Conservation (phyloP, 2,797 vertebrate genomes). For the Aulostomus chinensis region DNA sequence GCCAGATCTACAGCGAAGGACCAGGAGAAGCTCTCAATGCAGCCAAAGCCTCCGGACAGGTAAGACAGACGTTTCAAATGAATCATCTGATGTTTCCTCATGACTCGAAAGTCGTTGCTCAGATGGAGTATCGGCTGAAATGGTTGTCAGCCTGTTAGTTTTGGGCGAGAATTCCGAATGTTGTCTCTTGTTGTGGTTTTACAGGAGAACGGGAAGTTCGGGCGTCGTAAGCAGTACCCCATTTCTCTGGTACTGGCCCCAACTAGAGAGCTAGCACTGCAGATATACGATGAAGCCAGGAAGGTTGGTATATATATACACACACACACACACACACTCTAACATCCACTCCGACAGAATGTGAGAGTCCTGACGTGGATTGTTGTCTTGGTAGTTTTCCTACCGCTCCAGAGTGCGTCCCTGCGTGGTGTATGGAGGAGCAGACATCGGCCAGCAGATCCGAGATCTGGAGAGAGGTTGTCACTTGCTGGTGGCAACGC, state of each 20-base stretch:
- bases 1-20: slow-evolving; percentile 93
- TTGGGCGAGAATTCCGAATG: not conserved
- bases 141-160: too few species aligned
- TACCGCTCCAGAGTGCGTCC: slow-evolving; percentile 95
- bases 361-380: not conserved
- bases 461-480: slow-evolving; percentile 94
- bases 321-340: not conserved
- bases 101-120: too few species aligned
- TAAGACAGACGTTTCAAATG: slow-evolving; percentile 23
- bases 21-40: slow-evolving; percentile 91
- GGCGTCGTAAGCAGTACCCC: slow-evolving; percentile 95
- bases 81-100: too few species aligned
- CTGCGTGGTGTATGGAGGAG: slow-evolving; percentile 95
- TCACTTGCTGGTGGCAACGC: slow-evolving; percentile 94
- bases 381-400: slow-evolving; percentile 58
- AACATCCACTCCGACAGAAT: not conserved
- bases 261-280: slow-evolving; percentile 95
- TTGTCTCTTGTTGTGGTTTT: slow-evolving; percentile 1
- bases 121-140: too few species aligned
- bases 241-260: slow-evolving; percentile 95
- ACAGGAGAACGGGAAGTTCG: slow-evolving; percentile 93
- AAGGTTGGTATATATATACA: slow-evolving; percentile 77
- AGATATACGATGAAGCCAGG: slow-evolving; percentile 97
- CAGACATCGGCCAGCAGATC: slow-evolving; percentile 97
- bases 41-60: slow-evolving; percentile 84